These are phyloP conservation scores for Alcedo atthis DNA, from an alignment of 2,797 vertebrate species.

Conservation along the genomic window DNA sequence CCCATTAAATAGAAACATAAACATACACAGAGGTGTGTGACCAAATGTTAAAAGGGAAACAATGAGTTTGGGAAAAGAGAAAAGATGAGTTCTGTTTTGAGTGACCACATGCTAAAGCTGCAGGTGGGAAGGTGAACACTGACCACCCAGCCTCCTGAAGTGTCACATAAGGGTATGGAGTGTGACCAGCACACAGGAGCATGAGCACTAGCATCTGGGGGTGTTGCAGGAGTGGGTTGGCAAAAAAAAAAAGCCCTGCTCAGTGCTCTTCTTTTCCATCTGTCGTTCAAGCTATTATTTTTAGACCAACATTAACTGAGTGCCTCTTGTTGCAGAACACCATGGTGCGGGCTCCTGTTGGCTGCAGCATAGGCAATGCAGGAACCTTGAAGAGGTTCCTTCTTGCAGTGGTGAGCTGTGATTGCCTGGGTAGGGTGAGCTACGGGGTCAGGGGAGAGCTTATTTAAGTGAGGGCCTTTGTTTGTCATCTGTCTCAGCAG, in stretches of 20 bases:
- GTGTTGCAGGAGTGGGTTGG: background rate
- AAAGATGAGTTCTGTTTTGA: background rate
- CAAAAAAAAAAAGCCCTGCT: background rate
- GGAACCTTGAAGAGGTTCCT: background rate
- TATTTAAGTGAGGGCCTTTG: background rate
- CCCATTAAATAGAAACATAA: background rate
- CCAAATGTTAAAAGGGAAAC: background rate
- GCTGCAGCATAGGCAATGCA: background rate
- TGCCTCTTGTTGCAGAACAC: background rate
- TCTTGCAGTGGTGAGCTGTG: background rate
- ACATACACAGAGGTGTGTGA: background rate
- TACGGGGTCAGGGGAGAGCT: rapidly evolving
- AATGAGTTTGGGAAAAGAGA: background rate
- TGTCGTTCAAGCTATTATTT: background rate
- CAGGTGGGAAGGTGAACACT: background rate
- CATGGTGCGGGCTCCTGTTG: background rate
- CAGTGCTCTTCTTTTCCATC: background rate
- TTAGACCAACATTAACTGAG: background rate
- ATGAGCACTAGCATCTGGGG: background rate
- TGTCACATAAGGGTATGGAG: rapidly evolving
- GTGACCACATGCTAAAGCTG: background rate
- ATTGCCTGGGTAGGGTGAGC: background rate
- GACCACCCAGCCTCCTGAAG: background rate
- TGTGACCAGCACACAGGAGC: rapidly evolving
- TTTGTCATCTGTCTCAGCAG: background rate